Base-by-base conservation (phyloP, 2,888 invertebrate genomes). In the Apamea epomidion region DNA sequence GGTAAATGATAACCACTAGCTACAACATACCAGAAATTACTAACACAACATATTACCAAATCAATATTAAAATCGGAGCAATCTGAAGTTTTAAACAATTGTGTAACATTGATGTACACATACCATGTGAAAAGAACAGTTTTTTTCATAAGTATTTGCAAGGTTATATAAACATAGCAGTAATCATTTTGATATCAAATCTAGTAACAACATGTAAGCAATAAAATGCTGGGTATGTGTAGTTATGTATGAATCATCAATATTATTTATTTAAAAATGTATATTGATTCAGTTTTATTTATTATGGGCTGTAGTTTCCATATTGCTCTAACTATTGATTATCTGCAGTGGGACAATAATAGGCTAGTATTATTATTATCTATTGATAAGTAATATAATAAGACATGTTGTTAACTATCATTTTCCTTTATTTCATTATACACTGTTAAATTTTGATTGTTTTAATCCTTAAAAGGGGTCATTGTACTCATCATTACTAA, bases 141-240 rank as follows among this genome's bases (percentile, higher is more conserved):
- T 60, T 45, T 18, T 78, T 76, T 68, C n/a, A 42, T 14, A 60
- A 75, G 42, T 82, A 37, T 78, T 51, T 51, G 2, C 58, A 78
- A 70, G 79, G 42, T 84, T 60, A 51, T 16, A 7, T n/a, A 78
- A 51, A 84, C 54, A 65, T 21, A 29, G 69, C 4, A 60, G 18
- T 71, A 60, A 84, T 84, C 42, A 84, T 51, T 79, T 67, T 80
- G 51, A 51, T 67, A 80, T 67, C n/a, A 80, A 80, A 71, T 80
- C 18, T 51, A 80, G 45, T 71, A 54, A 77, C 32, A 68, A 25
- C 60, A 62, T 62, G n/a, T 18, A 45, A 54, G 67, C 51, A 67
- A 85, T 84, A 60, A 71, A 85, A 71, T 64, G 25, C 32, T n/a
- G 29, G 60, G 16, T 58, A 25, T 79, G 48, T 60, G 25, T 62